These are phyloP conservation scores for Gracilinanus agilis DNA, from an alignment of 2,113 vertebrate genomes.

Conservation along the genomic window DNA sequence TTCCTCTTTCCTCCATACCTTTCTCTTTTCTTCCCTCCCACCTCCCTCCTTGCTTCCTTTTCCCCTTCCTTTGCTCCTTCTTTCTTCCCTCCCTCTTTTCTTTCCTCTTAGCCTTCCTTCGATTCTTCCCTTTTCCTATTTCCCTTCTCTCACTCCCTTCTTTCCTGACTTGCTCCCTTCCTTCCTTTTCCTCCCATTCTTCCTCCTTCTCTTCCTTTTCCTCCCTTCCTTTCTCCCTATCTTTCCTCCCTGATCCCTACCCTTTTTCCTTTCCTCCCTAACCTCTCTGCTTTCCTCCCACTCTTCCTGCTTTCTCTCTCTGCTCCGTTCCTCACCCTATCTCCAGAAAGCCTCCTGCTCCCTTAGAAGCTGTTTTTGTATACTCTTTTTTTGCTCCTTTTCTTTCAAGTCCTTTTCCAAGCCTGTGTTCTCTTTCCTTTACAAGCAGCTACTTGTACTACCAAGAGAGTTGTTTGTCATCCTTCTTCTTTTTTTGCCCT, in stretches of 20 bases:
- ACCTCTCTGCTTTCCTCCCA: background rate
- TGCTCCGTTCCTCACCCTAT: background rate
- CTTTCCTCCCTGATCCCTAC: no score
- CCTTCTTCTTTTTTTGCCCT: background rate
- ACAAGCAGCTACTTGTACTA: background rate
- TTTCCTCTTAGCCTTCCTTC: background rate
- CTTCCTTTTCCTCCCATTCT: no score
- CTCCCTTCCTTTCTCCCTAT: no score
- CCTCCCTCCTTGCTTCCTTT: background rate
- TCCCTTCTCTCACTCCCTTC: no score
- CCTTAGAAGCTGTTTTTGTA: background rate
- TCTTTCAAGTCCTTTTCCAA: background rate
- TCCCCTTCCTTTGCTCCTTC: no score
- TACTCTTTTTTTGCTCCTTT: background rate
- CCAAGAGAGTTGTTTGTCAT: background rate
- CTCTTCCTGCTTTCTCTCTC: background rate
- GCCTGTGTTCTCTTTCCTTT: background rate
- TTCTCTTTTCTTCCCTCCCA: no score
- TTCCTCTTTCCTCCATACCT: no score
- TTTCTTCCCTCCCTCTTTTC: no score
- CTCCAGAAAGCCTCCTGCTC: background rate
- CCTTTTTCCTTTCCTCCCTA: background rate
- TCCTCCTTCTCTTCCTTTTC: background rate
- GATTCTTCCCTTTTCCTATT: no score
- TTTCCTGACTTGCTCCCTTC: no score